Percentiles rank a stretch among this genome's conserved stretches.
Evolutionary conservation across 1,140 invertebrate species (phyloP).

Genomic region (Scaptomyza graminum): DNA sequence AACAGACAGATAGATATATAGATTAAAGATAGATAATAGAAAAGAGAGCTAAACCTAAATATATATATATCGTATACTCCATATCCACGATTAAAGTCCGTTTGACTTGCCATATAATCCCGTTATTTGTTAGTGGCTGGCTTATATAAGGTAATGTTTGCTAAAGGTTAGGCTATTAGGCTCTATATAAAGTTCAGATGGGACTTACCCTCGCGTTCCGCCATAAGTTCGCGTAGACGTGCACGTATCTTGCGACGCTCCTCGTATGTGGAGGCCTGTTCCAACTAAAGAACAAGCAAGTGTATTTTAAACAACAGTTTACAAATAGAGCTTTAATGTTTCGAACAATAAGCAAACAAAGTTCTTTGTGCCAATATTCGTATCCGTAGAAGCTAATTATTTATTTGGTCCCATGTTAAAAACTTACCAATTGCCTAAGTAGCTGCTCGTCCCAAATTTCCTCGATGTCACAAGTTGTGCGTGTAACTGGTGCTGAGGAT

Average conservation of each 20-base stretch:
- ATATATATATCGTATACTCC: not conserved
- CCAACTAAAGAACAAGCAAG: conserved; percentile 87
- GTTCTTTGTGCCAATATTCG: no score
- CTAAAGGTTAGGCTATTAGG: conserved; percentile 13
- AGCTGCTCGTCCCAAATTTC: conserved; percentile 90
- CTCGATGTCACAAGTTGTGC: conserved; percentile 86
- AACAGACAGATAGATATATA: conserved; percentile 24
- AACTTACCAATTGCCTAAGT: conserved; percentile 88
- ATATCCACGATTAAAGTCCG: not conserved
- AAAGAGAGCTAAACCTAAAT: not conserved
- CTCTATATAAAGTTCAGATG: not conserved
- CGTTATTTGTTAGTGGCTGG: conserved; percentile 18
- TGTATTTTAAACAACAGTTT: not conserved
- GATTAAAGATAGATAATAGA: conserved; percentile 3
- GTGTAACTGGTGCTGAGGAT: conserved; percentile 84
- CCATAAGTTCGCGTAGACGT: conserved; percentile 90
- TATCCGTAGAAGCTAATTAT: no score
- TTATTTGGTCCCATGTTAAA: no score
- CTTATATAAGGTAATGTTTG: conserved; percentile 5
- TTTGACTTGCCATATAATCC: not conserved
- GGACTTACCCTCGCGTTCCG: conserved; percentile 89
- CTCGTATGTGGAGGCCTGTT: conserved; percentile 93
- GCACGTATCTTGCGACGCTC: conserved; percentile 91
- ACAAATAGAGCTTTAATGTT: no score
- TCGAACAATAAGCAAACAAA: no score